Conservation (phyloP, 2,888 invertebrate species). For the Hypena proboscidalis region DNA sequence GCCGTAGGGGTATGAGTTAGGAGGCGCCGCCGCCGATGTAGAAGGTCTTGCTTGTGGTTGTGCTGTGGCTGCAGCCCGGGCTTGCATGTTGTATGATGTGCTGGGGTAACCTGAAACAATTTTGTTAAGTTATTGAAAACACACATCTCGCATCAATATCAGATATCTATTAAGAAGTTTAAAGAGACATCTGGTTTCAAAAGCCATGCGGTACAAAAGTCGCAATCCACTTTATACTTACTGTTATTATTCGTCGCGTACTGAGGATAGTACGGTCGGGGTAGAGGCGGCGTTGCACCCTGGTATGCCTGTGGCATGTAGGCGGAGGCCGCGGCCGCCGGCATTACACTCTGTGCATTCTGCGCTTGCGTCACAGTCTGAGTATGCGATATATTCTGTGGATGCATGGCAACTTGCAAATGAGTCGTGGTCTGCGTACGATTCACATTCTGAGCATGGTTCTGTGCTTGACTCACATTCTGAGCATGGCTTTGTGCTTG, state of each 20-base stretch:
- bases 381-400: not conserved
- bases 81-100: too few species aligned
- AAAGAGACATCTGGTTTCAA: too few species aligned
- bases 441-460: not conserved
- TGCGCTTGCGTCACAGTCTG: not conserved
- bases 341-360: not conserved
- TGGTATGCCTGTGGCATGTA: not conserved
- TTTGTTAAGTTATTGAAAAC: too few species aligned
- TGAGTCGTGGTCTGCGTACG: not conserved
- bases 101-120: too few species aligned
- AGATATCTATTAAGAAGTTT: too few species aligned
- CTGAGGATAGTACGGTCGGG: not conserved
- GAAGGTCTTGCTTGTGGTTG: too few species aligned
- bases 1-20: too few species aligned
- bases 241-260: not conserved
- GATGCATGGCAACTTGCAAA: not conserved
- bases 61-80: too few species aligned
- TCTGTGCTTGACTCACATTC: not conserved
- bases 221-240: too few species aligned
- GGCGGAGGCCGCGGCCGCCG: not conserved
- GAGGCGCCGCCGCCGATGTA: too few species aligned
- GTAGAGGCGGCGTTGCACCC: not conserved
- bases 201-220: too few species aligned
- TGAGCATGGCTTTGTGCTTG: not conserved
- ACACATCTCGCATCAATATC: too few species aligned